phyloP scores from a whole-genome alignment of 2,888 invertebrate genomes.

The Sminthurinus aureus region DNA sequence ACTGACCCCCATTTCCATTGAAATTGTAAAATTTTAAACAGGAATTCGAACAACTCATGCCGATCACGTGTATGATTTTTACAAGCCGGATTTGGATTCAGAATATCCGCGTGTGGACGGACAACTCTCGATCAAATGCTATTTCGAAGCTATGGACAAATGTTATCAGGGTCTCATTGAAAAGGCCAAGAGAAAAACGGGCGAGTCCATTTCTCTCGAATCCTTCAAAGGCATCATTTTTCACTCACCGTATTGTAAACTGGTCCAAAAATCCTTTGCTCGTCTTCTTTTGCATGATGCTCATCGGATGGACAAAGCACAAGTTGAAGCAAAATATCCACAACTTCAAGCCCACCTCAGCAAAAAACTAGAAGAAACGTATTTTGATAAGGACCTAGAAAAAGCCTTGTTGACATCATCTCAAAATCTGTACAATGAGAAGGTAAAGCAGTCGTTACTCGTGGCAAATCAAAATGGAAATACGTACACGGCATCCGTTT shows the following conservation, averaged over 20 bases:
- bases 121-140: conserved; percentile 91
- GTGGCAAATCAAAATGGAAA: conserved; percentile 94
- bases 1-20: too few species aligned
- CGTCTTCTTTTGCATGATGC: conserved; percentile 89
- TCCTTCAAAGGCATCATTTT: conserved; percentile 85
- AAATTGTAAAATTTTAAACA: conserved; percentile 34
- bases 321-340: conserved; percentile 68
- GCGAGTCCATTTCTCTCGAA: conserved; percentile 61
- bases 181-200: conserved; percentile 62
- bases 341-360: conserved; percentile 74
- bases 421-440: conserved; percentile 74
- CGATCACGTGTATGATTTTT: conserved; percentile 97
- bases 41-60: conserved; percentile 87
- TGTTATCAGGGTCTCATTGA: conserved; percentile 85
- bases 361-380: conserved; percentile 80
- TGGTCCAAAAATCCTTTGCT: conserved; percentile 97
- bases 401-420: conserved; percentile 83
- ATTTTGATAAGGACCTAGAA: conserved; percentile 90
- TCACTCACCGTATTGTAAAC: conserved; percentile 95
- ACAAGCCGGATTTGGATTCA: conserved; percentile 92
- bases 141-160: conserved; percentile 88
- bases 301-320: conserved; percentile 69
- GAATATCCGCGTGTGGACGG: conserved; percentile 98
- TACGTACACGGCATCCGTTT: conserved; percentile 98
- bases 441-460: conserved; percentile 86